These are phyloP conservation scores for Panulirus ornatus DNA, from an alignment of 1,140 invertebrate genomes.

Conservation along the genomic window DNA sequence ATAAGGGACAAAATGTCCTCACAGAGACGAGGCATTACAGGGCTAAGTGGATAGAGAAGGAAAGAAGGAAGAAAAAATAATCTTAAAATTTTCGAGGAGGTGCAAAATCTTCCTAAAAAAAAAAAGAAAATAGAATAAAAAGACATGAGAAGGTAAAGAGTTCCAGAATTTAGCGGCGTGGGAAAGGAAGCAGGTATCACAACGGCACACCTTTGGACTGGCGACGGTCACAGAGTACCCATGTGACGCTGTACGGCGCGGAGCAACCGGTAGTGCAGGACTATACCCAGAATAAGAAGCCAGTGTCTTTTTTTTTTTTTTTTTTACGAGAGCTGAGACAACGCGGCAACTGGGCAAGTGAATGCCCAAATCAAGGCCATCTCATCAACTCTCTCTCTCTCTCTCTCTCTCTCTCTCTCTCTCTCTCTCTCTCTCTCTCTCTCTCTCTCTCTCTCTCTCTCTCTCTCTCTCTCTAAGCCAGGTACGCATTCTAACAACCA, in stretches of 20 bases:
- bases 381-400: not conserved
- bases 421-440: too few relatives aligned
- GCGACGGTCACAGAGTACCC: not conserved
- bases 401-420: not conserved
- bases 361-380: not conserved
- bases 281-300: slow-evolving; percentile 75
- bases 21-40: too few relatives aligned
- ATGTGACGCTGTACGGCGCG: not conserved
- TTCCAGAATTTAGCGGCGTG: too few relatives aligned
- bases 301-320: slow-evolving; percentile 81
- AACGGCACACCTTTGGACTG: not conserved
- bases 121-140: not conserved
- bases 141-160: not conserved
- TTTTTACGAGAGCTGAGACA: not conserved
- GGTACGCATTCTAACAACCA: too few relatives aligned
- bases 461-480: not conserved
- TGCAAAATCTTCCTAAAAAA: too few relatives aligned
- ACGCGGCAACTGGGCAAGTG: not conserved
- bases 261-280: not conserved
- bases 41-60: too few relatives aligned
- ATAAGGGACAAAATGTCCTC: too few relatives aligned
- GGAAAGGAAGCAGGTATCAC: too few relatives aligned
- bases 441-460: too few relatives aligned
- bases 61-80: too few relatives aligned
- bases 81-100: too few relatives aligned